Conservation (phyloP, 1,140 invertebrate genomes). For the Panagrolaimus sp. region DNA sequence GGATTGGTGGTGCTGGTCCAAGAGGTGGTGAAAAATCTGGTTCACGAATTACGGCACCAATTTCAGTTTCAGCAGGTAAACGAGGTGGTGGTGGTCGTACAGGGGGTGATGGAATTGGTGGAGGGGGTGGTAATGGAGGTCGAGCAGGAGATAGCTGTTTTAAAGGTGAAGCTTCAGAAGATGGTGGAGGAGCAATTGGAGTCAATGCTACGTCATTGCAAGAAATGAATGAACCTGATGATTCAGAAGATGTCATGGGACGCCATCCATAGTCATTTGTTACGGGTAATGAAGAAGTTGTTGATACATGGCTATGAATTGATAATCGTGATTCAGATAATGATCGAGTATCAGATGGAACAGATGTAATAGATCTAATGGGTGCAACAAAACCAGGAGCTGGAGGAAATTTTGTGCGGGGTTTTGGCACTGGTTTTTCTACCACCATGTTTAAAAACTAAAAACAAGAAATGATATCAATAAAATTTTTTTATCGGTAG, state of each 20-base stretch:
- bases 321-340: neutral
- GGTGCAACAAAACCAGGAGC: neutral
- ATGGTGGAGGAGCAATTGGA: neutral
- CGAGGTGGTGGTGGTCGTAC: conserved; percentile 9
- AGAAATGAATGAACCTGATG: neutral
- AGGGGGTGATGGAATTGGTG: neutral
- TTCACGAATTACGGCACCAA: neutral
- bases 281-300: neutral
- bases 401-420: neutral
- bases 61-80: neutral
- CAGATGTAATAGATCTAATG: too few relatives aligned
- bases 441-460: conserved; percentile 9
- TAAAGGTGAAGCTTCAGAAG: neutral
- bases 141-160: neutral
- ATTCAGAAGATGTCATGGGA: conserved; percentile 1
- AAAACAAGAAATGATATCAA: neutral
- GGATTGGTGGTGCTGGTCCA: conserved; percentile 12
- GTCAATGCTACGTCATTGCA: neutral
- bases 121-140: too few relatives aligned
- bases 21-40: conserved; percentile 13
- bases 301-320: neutral
- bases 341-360: neutral
- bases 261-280: neutral
- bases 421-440: conserved; percentile 7
- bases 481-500: too few relatives aligned